Conservation (phyloP, 2,888 invertebrate species). For the Cyaniris semiargus region DNA sequence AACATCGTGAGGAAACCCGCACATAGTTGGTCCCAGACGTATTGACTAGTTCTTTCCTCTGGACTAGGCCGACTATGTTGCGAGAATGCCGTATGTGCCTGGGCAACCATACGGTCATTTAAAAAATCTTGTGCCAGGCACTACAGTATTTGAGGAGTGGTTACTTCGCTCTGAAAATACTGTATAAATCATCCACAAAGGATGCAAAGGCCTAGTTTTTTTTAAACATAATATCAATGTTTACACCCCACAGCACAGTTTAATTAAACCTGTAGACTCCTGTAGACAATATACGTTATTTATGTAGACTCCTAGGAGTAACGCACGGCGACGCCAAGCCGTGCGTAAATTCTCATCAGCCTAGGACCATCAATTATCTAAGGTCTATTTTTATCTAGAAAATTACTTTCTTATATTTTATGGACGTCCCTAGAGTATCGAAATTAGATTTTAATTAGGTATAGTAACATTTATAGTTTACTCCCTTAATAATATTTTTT, state of each 20-base stretch:
- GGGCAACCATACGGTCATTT: no score
- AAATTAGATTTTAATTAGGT: background rate
- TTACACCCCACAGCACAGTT: background rate
- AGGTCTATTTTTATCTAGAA: background rate
- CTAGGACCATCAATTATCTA: constrained; percentile 8
- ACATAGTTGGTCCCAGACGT: no score
- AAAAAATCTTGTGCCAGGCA: no score
- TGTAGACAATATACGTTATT: background rate
- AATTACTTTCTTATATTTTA: background rate
- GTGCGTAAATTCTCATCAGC: constrained; percentile 12
- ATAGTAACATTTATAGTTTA: background rate
- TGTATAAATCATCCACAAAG: no score
- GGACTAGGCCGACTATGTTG: no score
- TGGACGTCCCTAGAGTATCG: background rate
- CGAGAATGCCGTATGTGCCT: no score
- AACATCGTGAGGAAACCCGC: no score
- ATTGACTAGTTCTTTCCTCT: no score
- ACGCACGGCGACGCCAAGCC: constrained; percentile 16
- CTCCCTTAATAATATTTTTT: no score
- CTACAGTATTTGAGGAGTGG: no score
- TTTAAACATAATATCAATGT: background rate
- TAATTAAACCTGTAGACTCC: background rate
- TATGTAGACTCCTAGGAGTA: background rate
- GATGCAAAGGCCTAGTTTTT: no score
- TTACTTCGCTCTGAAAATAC: no score